phyloP scores from a whole-genome alignment of 2,113 vertebrate species.

The Pogonocichla stellata region DNA sequence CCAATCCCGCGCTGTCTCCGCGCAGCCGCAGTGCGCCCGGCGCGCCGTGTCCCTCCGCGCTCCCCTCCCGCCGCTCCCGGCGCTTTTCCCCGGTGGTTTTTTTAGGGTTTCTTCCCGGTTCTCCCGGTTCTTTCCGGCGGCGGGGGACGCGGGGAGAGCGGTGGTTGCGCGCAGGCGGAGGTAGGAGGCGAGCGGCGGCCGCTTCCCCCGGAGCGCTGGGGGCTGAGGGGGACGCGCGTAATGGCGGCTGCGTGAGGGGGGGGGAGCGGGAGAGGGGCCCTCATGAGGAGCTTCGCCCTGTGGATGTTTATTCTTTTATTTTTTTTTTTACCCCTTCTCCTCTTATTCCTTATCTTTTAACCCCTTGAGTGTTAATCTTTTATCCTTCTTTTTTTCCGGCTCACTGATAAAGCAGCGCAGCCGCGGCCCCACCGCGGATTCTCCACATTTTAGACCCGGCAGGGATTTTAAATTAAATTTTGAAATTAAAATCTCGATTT shows the following conservation, averaged over 20 bases:
- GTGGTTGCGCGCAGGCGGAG: background rate
- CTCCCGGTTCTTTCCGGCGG: too few species aligned
- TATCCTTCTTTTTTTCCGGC: background rate
- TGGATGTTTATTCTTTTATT: background rate
- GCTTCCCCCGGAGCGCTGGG: background rate
- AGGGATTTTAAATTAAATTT: background rate
- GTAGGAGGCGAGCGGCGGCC: background rate
- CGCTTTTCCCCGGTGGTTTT: too few species aligned
- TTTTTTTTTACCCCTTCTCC: fast-evolving
- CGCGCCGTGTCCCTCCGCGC: background rate
- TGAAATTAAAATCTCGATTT: fast-evolving
- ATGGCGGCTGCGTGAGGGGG: background rate
- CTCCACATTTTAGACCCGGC: fast-evolving
- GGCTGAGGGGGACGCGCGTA: background rate
- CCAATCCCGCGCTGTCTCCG: background rate
- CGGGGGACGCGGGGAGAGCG: background rate
- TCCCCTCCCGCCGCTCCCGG: background rate
- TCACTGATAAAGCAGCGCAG: background rate
- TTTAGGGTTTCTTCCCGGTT: fast-evolving
- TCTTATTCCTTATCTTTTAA: too few species aligned
- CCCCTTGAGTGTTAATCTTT: fast-evolving
- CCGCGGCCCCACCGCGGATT: background rate
- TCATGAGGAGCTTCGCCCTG: background rate
- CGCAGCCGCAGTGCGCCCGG: background rate
- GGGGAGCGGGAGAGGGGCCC: too few species aligned